A percentile compares a stretch with the other conserved stretches of the same genome.
Conservation (phyloP, 2,113 vertebrate species). For the Xyrauchen texanus region DNA sequence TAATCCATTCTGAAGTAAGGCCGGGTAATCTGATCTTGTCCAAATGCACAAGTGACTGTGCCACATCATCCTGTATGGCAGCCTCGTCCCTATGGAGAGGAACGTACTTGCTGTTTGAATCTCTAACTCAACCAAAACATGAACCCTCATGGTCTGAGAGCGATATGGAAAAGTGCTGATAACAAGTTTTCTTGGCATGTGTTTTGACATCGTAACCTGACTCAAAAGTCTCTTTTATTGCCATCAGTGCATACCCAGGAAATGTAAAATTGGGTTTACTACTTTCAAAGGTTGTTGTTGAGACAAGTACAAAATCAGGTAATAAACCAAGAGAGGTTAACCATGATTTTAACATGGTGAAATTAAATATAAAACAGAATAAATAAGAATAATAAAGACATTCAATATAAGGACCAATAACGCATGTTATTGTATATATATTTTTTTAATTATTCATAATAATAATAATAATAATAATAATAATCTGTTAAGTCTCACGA, state of each 20-base stretch:
- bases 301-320: not conserved
- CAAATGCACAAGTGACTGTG: not conserved
- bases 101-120: not conserved
- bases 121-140: not conserved
- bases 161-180: slow-evolving; percentile 6
- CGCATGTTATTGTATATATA: too few species aligned
- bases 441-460: too few species aligned
- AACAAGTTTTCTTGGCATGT: not conserved
- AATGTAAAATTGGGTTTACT: not conserved
- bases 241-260: not conserved
- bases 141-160: not conserved
- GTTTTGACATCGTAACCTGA: not conserved
- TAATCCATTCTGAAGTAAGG: slow-evolving; percentile 55
- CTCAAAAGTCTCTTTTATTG: slow-evolving; percentile 4
- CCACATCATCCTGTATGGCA: slow-evolving; percentile 53
- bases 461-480: too few species aligned
- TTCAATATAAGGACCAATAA: too few species aligned
- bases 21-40: slow-evolving; percentile 66
- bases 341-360: not conserved
- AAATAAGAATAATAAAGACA: too few species aligned
- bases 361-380: not conserved
- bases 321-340: not conserved
- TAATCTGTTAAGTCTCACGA: too few species aligned
- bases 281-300: slow-evolving; percentile 4
- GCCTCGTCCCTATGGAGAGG: slow-evolving; percentile 36